Percentiles rank a stretch among this genome's conserved stretches.
phyloP scores from a whole-genome alignment of 23 tunicate species.

The Pegea sp. region DNA sequence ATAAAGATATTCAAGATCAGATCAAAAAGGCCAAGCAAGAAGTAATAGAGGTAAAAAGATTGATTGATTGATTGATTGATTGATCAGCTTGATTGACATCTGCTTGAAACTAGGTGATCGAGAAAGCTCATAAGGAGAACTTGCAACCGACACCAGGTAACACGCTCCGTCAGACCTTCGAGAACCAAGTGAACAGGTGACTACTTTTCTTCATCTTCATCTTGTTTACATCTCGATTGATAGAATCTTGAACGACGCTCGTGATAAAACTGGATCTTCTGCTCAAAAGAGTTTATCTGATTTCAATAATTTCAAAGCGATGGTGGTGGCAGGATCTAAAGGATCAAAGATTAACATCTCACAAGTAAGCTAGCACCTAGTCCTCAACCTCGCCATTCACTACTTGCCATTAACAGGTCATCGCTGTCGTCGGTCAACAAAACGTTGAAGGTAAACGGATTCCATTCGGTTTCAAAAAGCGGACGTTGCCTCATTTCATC shows the following conservation, averaged over 20 bases:
- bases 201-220: too few species aligned
- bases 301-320: constrained; percentile 97
- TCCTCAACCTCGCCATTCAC: background rate
- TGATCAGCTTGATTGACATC: background rate
- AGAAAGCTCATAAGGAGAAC: constrained; percentile 95
- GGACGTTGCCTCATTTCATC: constrained; percentile 96
- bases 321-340: constrained; percentile 99
- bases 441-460: constrained; percentile 99
- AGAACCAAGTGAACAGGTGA: constrained; percentile 98
- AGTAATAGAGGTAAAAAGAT: constrained; percentile 61
- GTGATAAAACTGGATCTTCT: constrained; percentile 98
- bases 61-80: background rate
- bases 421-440: constrained; percentile 99
- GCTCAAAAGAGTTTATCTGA: constrained; percentile 97
- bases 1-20: constrained; percentile 95
- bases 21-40: constrained; percentile 97
- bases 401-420: constrained; percentile 24
- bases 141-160: constrained; percentile 99
- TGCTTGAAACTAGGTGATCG: constrained; percentile 41
- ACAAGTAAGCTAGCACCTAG: constrained; percentile 24
- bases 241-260: constrained; percentile 97
- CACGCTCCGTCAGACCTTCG: constrained; percentile 92
- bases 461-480: constrained; percentile 93
- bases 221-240: too few species aligned
- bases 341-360: constrained; percentile 99